phyloP scores from a whole-genome alignment of 1,140 invertebrate genomes.

The Oryctes rhinoceros region DNA sequence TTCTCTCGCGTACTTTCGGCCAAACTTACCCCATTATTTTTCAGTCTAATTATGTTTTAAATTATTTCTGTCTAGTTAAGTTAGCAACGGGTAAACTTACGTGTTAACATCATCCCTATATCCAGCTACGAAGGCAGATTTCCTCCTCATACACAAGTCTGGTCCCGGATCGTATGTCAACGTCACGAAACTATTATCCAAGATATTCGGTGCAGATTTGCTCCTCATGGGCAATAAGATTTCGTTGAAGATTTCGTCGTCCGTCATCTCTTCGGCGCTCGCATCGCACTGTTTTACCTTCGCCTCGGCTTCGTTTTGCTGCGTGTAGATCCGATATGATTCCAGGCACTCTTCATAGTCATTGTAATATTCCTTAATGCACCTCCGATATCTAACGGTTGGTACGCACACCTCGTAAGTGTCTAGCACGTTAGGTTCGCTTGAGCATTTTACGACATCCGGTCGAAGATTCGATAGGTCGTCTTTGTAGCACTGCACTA shows the following conservation, averaged over 20 bases:
- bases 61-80: too few species aligned
- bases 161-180: slow-evolving; percentile 59
- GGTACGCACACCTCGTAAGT: slow-evolving; percentile 43
- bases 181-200: slow-evolving; percentile 57
- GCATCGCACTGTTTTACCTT: slow-evolving; percentile 31
- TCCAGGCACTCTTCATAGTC: slow-evolving; percentile 59
- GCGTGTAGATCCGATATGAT: slow-evolving; percentile 49
- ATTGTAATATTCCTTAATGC: slow-evolving; percentile 59
- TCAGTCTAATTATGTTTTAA: too few species aligned
- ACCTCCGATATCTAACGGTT: slow-evolving; percentile 44
- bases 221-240: slow-evolving; percentile 55
- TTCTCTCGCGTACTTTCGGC: too few species aligned
- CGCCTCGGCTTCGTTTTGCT: slow-evolving; percentile 43
- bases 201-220: slow-evolving; percentile 56
- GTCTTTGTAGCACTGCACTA: slow-evolving; percentile 54
- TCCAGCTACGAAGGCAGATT: slow-evolving; percentile 53
- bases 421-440: slow-evolving; percentile 53
- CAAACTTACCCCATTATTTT: too few species aligned
- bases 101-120: slow-evolving; percentile 39
- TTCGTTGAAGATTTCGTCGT: slow-evolving; percentile 57
- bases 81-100: not conserved
- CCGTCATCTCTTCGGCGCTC: slow-evolving; percentile 49
- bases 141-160: slow-evolving; percentile 50
- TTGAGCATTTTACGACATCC: slow-evolving; percentile 52
- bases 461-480: not conserved